Conservation (phyloP, 2,888 invertebrate species). For the Heliconius cydno region DNA sequence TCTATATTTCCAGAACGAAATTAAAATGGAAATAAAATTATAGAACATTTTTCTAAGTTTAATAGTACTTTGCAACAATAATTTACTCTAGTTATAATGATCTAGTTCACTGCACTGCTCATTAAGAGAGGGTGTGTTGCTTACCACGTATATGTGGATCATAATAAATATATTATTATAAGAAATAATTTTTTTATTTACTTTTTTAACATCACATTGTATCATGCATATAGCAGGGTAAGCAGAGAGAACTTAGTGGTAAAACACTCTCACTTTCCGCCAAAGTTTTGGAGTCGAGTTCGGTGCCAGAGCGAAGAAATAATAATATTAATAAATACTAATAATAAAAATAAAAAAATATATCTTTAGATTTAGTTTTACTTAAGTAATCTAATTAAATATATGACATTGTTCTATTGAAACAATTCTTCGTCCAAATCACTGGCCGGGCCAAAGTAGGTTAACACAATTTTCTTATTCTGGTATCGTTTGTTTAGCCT, state of each 20-base stretch:
- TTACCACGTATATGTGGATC: neutral
- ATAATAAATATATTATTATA: neutral
- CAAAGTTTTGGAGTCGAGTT: no score
- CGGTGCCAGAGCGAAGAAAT: no score
- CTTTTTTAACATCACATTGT: neutral
- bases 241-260: no score
- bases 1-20: neutral
- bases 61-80: neutral
- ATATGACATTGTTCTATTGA: slow-evolving; percentile 37
- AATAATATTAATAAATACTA: no score
- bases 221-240: no score
- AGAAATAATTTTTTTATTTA: neutral
- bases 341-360: no score
- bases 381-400: slow-evolving; percentile 1
- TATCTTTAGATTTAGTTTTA: neutral
- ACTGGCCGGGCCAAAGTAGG: slow-evolving; percentile 44
- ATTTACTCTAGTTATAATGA: neutral
- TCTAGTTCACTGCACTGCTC: slow-evolving; percentile 1
- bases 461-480: slow-evolving; percentile 47
- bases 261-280: no score
- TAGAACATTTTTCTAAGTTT: no score
- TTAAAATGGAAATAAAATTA: no score
- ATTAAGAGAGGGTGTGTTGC: neutral
- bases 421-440: slow-evolving; percentile 45
- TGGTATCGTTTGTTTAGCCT: slow-evolving; percentile 39